A percentile compares a stretch with the other conserved stretches of the same genome.
Conservation (phyloP, 2,888 invertebrate species). For the Tolmerus cingulatus region DNA sequence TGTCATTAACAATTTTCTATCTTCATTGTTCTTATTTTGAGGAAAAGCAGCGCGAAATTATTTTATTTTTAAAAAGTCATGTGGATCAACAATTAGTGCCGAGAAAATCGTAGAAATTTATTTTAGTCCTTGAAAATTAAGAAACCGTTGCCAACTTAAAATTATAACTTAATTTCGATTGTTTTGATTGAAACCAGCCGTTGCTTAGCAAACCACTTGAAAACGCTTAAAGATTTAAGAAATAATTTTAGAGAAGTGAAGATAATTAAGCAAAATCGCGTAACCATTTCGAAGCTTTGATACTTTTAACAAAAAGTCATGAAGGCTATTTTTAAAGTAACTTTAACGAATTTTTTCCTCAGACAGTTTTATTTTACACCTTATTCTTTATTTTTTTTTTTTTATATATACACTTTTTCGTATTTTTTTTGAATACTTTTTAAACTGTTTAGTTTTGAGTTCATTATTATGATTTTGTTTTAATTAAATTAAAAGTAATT, state of each 20-base stretch:
- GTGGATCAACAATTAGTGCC: neutral
- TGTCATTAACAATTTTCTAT: no score
- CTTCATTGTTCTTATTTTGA: no score
- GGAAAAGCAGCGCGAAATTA: no score
- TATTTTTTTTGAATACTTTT: constrained; percentile 35
- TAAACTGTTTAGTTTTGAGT: constrained; percentile 38
- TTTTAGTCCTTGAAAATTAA: neutral
- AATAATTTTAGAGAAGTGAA: neutral
- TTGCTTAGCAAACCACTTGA: constrained; percentile 12
- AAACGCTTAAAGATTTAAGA: constrained; percentile 8
- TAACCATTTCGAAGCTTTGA: constrained; percentile 22
- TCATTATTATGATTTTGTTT: constrained; percentile 38
- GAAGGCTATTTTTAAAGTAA: constrained; percentile 31
- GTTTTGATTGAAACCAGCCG: constrained; percentile 2
- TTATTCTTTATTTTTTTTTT: constrained; percentile 45
- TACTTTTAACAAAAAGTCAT: constrained; percentile 18
- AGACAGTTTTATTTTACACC: constrained; percentile 45
- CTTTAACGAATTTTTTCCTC: constrained; percentile 21
- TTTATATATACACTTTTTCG: neutral
- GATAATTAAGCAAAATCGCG: neutral
- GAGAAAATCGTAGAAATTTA: neutral
- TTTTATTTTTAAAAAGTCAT: neutral
- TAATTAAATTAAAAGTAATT: constrained; percentile 48
- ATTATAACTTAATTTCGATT: constrained; percentile 24
- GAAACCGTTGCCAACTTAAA: constrained; percentile 23